Evolutionary conservation across 2,888 invertebrate genomes (phyloP), one percentile per base, ranked within the genome.

Genomic region (Drosophila sordidapex): DNA sequence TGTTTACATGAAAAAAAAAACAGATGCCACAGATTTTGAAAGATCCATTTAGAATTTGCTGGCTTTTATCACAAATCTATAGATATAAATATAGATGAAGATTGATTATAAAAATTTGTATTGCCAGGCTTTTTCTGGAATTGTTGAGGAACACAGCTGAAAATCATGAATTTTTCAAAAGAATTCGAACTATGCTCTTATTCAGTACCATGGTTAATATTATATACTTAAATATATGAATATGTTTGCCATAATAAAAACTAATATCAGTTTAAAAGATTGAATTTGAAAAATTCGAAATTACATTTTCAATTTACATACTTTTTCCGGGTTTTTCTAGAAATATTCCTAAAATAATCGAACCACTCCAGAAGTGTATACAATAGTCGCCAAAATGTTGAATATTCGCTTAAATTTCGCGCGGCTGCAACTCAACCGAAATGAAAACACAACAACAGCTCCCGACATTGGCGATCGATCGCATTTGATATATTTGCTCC

Each of bases 381-480:
- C 8, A 3, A 2, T 0, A 1, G 31, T 40, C 62, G 36, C 21
- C 2, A 0, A 27, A 7, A 1, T 15, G 7, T 29, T 21, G 1
- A 13, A 18, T 13, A 15, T 48, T 8, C 2, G 35, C 35, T 68
- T 29, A 36, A 62, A 53, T 61, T 58, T 71, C 15, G 51, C 65
- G 58, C 56, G 52, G 74, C 48, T 67, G 81, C 78, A 33, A 53
- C 52, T 61, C 52, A 80, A 80, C 71, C 74, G 75, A 83, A 82
- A 79, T 80, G 70, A 83, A 85, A 76, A 71, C 69, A 78, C 81
- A 83, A 69, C 76, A 76, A 76, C 78, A 81, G 91, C 83, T 85
- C 83, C 88, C 83, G 91, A 88, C 90, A 82, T 84, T 89, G 91
- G 84, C 91, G 91, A 91, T 90, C 90, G 90, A 90, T 91, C 91